Percentiles rank a stretch among this genome's conserved stretches.
Conservation (phyloP, 2,113 vertebrate species). For the Ellobius talpinus region DNA sequence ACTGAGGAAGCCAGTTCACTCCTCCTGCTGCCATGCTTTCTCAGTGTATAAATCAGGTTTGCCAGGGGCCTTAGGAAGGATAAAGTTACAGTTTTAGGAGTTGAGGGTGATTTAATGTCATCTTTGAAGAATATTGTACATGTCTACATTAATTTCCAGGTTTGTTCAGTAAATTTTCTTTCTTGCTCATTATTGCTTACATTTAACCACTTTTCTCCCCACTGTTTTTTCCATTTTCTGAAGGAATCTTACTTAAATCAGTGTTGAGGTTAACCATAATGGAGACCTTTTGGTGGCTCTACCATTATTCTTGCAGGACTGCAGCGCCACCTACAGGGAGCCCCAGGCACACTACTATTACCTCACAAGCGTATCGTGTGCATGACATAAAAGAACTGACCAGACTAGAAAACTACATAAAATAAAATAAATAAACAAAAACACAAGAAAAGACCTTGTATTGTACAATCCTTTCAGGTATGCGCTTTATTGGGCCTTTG, state of each 20-base stretch:
- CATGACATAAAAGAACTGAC: background rate
- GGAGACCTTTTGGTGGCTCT: constrained; percentile 58
- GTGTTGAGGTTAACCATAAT: constrained; percentile 70
- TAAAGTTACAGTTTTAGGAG: background rate
- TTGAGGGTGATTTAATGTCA: background rate
- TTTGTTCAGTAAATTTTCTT: constrained; percentile 3
- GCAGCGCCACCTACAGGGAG: constrained; percentile 89
- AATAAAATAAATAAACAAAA: constrained; percentile 38
- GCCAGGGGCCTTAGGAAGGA: background rate
- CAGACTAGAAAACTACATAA: constrained; percentile 2
- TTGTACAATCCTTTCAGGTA: background rate
- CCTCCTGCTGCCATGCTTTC: background rate
- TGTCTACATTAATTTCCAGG: constrained; percentile 25
- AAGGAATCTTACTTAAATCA: constrained; percentile 29
- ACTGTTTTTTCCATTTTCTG: constrained; percentile 36
- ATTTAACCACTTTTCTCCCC: constrained; percentile 26
- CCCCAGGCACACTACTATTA: constrained; percentile 51
- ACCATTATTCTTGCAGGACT: constrained; percentile 80
- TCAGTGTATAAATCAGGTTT: background rate
- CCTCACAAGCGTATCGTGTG: background rate
- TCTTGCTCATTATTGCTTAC: constrained; percentile 30
- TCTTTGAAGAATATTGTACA: background rate
- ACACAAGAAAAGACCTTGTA: background rate
- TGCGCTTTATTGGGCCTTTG: background rate
- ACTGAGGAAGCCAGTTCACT: background rate